Conservation (phyloP, 2,888 invertebrate species). For the Neoaliturus tenellus region DNA sequence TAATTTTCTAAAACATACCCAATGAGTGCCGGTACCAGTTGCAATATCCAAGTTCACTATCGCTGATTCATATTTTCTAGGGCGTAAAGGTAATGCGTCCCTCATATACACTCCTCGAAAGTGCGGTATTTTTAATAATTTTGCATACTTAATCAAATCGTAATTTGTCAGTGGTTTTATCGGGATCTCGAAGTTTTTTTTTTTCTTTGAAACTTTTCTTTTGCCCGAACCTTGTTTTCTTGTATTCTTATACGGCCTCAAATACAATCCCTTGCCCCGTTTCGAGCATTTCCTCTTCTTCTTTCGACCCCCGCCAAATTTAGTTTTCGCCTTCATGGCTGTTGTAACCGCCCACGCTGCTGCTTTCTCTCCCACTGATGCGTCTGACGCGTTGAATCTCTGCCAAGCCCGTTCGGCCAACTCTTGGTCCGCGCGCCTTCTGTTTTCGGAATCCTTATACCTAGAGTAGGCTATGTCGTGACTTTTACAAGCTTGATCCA, state of each 20-base stretch:
- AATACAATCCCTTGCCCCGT: neutral
- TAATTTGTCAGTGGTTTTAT: slow-evolving; percentile 50
- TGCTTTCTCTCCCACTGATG: slow-evolving; percentile 55
- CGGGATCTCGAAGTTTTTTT: neutral
- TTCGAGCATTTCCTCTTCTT: neutral
- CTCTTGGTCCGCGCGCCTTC: slow-evolving; percentile 56
- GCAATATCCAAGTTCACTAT: slow-evolving; percentile 26
- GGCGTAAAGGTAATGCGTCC: neutral
- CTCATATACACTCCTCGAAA: slow-evolving; percentile 65
- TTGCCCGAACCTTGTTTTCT: slow-evolving; percentile 37
- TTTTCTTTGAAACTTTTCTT: neutral
- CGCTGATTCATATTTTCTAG: neutral
- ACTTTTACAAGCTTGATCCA: slow-evolving; percentile 61
- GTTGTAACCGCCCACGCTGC: slow-evolving; percentile 59
- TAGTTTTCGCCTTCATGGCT: slow-evolving; percentile 60
- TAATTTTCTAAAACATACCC: slow-evolving; percentile 70
- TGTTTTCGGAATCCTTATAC: slow-evolving; percentile 13
- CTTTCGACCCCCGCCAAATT: slow-evolving; percentile 11
- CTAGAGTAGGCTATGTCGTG: slow-evolving; percentile 61
- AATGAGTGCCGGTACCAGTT: slow-evolving; percentile 51
- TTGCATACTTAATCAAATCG: slow-evolving; percentile 61
- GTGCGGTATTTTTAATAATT: slow-evolving; percentile 64
- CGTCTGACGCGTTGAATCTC: slow-evolving; percentile 55
- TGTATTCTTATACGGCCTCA: slow-evolving; percentile 44
- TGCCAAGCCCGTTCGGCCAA: slow-evolving; percentile 58